These are phyloP conservation scores for Rhinolophus ferrumequinum DNA, from an alignment of 2,113 vertebrate species.

Conservation along the genomic window DNA sequence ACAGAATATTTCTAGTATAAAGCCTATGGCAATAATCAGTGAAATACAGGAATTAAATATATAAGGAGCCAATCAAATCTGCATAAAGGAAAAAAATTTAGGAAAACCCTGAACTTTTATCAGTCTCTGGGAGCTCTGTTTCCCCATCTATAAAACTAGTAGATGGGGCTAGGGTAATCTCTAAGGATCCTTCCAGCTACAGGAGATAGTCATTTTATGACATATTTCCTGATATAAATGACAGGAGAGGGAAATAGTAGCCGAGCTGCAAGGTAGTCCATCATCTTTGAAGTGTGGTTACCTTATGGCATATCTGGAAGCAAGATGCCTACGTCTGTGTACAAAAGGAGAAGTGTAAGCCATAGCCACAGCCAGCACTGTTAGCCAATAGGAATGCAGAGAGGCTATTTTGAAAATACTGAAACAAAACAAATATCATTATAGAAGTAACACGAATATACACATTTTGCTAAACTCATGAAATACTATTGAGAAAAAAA, in stretches of 20 bases:
- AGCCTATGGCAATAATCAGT: background rate
- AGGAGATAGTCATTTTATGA: slow-evolving; percentile 17
- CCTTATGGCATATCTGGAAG: background rate
- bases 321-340: background rate
- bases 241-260: slow-evolving; percentile 20
- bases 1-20: slow-evolving; percentile 25
- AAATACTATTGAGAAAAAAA: slow-evolving; percentile 14
- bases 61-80: slow-evolving; percentile 21
- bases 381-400: slow-evolving; percentile 30
- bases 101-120: background rate
- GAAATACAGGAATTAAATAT: slow-evolving; percentile 25
- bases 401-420: slow-evolving; percentile 45
- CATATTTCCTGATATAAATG: slow-evolving; percentile 6
- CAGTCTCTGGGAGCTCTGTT: slow-evolving; percentile 3
- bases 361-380: background rate
- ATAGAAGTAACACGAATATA: slow-evolving; percentile 29
- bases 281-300: slow-evolving; percentile 10
- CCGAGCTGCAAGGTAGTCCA: background rate
- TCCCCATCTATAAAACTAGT: slow-evolving; percentile 16
- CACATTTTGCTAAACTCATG: slow-evolving; percentile 6
- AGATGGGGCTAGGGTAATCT: background rate
- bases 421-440: slow-evolving; percentile 41
- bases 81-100: background rate
- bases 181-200: background rate
- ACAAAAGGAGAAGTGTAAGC: background rate